These are phyloP conservation scores for Belgica antarctica DNA, from an alignment of 2,888 invertebrate species.

Conservation along the genomic window DNA sequence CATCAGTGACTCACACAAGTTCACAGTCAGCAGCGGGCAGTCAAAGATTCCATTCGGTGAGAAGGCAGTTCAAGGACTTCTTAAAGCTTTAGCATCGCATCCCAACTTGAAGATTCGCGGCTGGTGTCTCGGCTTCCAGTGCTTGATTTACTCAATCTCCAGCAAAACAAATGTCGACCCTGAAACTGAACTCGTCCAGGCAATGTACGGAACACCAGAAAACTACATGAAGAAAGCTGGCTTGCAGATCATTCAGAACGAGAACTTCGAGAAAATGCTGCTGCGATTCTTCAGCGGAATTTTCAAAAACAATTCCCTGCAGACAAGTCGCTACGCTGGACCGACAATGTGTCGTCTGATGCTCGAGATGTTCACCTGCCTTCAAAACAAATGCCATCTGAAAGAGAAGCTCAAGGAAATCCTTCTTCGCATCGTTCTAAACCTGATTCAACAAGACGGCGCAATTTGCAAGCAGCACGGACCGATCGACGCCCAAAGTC, in stretches of 20 bases:
- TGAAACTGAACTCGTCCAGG: conserved; percentile 46
- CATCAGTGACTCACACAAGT: conserved; percentile 57
- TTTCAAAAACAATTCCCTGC: conserved; percentile 55
- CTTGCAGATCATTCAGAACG: conserved; percentile 61
- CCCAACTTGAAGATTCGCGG: conserved; percentile 68
- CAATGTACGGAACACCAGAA: background rate
- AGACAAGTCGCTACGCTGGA: conserved; percentile 63
- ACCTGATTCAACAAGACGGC: conserved; percentile 68
- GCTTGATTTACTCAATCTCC: conserved; percentile 66
- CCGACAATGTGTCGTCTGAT: conserved; percentile 72
- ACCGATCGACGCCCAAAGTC: conserved; percentile 73
- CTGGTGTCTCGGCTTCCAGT: conserved; percentile 73
- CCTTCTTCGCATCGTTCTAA: conserved; percentile 68
- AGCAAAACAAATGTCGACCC: conserved; percentile 61
- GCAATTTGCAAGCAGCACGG: conserved; percentile 64
- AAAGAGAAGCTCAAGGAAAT: conserved; percentile 60
- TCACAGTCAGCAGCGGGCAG: conserved; percentile 55
- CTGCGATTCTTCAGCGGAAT: conserved; percentile 65
- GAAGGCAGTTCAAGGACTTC: conserved; percentile 64
- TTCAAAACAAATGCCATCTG: conserved; percentile 63
- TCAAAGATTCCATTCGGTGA: conserved; percentile 66
- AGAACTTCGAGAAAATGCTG: conserved; percentile 64
- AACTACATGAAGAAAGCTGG: conserved; percentile 53
- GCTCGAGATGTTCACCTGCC: conserved; percentile 67
- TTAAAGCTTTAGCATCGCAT: conserved; percentile 65